phyloP scores from a whole-genome alignment of 23 tunicate genomes.

The Halocynthia roretzi region DNA sequence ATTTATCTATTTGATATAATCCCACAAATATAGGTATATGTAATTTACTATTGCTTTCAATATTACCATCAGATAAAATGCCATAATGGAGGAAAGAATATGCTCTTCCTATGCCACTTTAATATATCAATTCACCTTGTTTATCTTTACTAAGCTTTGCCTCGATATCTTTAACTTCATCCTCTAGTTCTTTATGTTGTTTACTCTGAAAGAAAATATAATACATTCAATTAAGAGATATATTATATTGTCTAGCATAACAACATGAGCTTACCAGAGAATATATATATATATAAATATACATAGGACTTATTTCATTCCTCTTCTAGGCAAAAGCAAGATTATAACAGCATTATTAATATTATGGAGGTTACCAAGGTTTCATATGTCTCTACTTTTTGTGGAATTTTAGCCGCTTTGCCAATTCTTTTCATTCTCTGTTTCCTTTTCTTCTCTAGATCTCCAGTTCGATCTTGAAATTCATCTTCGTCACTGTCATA shows the following conservation, averaged over 20 bases:
- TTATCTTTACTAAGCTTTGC: slow-evolving; percentile 54
- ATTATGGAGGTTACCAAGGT: too few relatives aligned
- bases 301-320: neutral
- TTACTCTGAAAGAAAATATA: slow-evolving; percentile 21
- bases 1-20: neutral
- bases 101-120: too few relatives aligned
- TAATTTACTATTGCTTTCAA: too few relatives aligned
- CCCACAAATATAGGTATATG: too few relatives aligned
- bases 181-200: slow-evolving; percentile 40
- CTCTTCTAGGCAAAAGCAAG: neutral
- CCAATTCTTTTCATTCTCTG: slow-evolving; percentile 46
- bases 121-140: slow-evolving; percentile 24
- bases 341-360: neutral
- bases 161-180: slow-evolving; percentile 61
- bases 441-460: slow-evolving; percentile 62
- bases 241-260: too few relatives aligned
- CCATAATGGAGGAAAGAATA: too few relatives aligned
- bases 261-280: neutral
- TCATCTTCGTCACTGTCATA: slow-evolving; percentile 95
- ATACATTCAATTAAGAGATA: neutral
- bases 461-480: slow-evolving; percentile 84
- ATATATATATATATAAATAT: neutral
- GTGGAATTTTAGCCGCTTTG: slow-evolving; percentile 11
- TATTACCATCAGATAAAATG: too few relatives aligned
- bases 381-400: slow-evolving; percentile 47